Conservation (phyloP, 2,113 vertebrate genomes). For the Tricholaema leucomelas region DNA sequence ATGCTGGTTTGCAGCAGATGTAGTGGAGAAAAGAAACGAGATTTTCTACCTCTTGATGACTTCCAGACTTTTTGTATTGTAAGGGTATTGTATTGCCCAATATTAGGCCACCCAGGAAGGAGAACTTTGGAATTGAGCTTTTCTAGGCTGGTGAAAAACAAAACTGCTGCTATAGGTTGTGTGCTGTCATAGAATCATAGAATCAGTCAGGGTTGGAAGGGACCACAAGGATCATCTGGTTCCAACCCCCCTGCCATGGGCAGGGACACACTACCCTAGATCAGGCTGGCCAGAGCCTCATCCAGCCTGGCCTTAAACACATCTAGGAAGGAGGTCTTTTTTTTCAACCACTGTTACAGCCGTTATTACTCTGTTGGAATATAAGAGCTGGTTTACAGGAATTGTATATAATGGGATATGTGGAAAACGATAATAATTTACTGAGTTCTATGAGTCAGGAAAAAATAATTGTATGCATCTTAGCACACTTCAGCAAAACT, state of each 20-base stretch:
- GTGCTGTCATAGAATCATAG: too few relatives aligned
- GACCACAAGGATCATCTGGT: too few relatives aligned
- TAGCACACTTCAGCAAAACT: not conserved
- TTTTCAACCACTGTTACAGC: not conserved
- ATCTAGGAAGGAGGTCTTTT: too few relatives aligned
- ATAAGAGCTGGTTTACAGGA: not conserved
- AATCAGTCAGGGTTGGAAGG: too few relatives aligned
- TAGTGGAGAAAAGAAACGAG: not conserved
- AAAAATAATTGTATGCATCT: not conserved
- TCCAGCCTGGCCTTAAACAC: too few relatives aligned
- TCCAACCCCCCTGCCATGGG: too few relatives aligned
- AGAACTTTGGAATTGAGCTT: not conserved
- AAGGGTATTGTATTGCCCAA: not conserved
- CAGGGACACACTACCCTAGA: too few relatives aligned
- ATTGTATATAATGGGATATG: not conserved
- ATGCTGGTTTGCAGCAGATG: not conserved
- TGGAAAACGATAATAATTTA: constrained; percentile 3
- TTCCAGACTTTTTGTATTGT: not conserved
- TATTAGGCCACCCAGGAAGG: not conserved
- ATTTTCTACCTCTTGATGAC: not conserved
- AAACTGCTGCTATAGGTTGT: not conserved
- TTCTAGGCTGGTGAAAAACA: not conserved
- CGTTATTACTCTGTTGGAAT: not conserved
- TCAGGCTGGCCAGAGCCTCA: too few relatives aligned
- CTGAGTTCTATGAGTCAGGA: not conserved